Conservation (phyloP, 2,113 vertebrate genomes). For the Strigops habroptila region DNA sequence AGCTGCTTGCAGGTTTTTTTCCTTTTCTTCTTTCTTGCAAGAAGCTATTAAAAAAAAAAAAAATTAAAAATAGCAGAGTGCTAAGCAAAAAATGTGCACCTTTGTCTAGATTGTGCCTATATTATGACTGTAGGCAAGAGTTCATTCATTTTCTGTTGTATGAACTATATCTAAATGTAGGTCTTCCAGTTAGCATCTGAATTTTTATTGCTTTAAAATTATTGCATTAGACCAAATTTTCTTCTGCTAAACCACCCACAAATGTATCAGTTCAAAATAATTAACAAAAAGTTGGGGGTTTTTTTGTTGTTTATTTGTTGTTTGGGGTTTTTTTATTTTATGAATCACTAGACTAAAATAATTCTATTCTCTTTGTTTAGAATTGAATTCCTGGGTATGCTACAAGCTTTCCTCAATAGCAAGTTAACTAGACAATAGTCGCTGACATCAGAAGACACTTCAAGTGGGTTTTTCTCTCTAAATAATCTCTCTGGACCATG, state of each 20-base stretch:
- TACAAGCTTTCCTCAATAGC: background rate
- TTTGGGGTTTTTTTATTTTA: background rate
- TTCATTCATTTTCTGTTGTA: background rate
- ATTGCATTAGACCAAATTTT: background rate
- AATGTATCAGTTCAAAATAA: background rate
- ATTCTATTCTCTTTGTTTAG: background rate
- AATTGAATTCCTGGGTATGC: background rate
- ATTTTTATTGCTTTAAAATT: background rate
- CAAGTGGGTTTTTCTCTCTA: background rate
- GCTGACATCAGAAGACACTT: background rate
- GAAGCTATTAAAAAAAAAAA: background rate
- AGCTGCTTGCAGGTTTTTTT: rapidly evolving
- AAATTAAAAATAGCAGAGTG: background rate
- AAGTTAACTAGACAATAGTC: background rate
- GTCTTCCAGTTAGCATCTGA: background rate
- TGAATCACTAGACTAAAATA: background rate
- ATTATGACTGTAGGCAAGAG: background rate
- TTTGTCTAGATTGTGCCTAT: background rate
- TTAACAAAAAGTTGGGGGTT: background rate
- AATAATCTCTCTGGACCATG: background rate
- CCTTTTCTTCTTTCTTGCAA: background rate
- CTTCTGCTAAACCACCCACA: background rate
- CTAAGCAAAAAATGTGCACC: background rate
- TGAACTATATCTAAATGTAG: background rate
- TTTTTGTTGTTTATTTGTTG: background rate